These are phyloP conservation scores for Aurelia aurita complex sp. Pacific DNA, from an alignment of 30 jellyfish, hydroid and myxozoan genomes.

Conservation along the genomic window DNA sequence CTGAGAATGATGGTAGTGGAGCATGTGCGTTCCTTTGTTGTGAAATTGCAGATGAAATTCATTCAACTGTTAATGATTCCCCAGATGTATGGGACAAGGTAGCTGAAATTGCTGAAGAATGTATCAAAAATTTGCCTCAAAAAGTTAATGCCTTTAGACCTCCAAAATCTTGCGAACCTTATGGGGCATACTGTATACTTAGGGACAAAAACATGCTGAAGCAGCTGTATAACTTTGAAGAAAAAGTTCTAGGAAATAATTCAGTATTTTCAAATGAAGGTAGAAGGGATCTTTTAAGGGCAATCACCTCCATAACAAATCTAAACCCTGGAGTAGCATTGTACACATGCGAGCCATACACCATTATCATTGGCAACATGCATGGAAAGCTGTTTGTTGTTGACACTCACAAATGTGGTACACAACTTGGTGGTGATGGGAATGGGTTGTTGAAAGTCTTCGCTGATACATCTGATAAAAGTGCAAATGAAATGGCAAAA, in stretches of 20 bases:
- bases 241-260: slow-evolving; percentile 1
- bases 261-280: slow-evolving; percentile 15
- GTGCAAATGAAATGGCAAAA: slow-evolving; percentile 6
- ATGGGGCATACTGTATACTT: not conserved
- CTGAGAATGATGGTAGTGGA: slow-evolving; percentile 22
- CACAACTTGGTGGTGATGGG: slow-evolving; percentile 11
- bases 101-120: not conserved
- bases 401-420: slow-evolving; percentile 11
- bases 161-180: not conserved
- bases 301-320: not conserved
- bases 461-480: not conserved
- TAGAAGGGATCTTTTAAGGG: not conserved
- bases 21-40: slow-evolving; percentile 37
- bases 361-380: slow-evolving; percentile 2
- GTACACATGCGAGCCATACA: slow-evolving; percentile 15
- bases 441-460: slow-evolving; percentile 10
- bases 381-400: slow-evolving; percentile 12
- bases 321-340: not conserved
- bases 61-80: slow-evolving; percentile 2
- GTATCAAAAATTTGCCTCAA: not conserved
- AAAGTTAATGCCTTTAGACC: slow-evolving; percentile 18
- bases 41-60: slow-evolving; percentile 21
- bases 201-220: slow-evolving; percentile 1
- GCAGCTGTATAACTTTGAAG: not conserved
- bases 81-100: slow-evolving; percentile 8